Evolutionary conservation across 2,113 vertebrate genomes (phyloP).

Genomic region (Carassius carassius): DNA sequence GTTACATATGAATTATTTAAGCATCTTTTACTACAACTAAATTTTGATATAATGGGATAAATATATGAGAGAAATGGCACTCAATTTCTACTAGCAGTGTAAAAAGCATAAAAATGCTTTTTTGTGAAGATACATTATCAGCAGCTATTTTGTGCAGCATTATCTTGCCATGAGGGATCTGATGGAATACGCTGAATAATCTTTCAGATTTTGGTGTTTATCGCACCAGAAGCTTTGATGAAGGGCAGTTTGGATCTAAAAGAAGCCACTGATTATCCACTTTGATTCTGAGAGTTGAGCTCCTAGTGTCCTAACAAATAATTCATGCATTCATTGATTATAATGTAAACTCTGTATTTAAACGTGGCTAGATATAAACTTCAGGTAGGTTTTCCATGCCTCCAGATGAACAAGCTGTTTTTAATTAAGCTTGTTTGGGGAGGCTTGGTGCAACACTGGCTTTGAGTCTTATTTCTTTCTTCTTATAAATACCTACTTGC

Average conservation of each 20-base stretch:
- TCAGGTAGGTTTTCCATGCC: neutral
- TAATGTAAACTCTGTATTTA: neutral
- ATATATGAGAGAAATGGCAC: neutral
- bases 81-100: neutral
- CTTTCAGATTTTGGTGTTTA: neutral
- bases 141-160: conserved; percentile 5
- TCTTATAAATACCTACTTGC: conserved; percentile 76
- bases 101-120: neutral
- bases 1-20: neutral
- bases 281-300: neutral
- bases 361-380: neutral
- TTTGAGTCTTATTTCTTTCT: neutral
- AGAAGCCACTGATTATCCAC: neutral
- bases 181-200: neutral
- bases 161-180: neutral
- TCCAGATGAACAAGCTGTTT: neutral
- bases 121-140: neutral
- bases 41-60: neutral
- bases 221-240: neutral
- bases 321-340: neutral
- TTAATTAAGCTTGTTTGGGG: neutral
- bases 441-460: neutral
- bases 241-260: neutral
- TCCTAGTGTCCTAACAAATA: neutral
- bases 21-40: neutral